Evolutionary conservation across 2,888 invertebrate species (phyloP), one percentile per base, ranked within the genome.

Genomic region (Uropetala carovei): DNA sequence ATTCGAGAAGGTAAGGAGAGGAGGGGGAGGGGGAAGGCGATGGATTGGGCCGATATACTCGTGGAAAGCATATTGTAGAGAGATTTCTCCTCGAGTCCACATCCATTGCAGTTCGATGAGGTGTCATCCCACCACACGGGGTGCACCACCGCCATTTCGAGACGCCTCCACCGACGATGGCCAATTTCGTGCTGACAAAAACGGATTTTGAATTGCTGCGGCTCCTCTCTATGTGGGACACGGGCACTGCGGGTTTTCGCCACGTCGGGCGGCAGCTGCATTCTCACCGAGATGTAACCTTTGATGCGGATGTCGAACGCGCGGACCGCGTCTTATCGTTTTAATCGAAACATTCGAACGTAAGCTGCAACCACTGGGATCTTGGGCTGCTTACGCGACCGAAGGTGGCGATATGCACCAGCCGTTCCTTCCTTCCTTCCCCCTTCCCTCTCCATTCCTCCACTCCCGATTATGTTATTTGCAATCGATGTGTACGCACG

Each of bases 161-260:
- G 68, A 18, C 68, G 64, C 16, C 43, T 43, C 43, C 43, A 43
- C 43, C 64, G 64, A 5, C 64, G 68, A 68, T 68, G 22, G 22
- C n/a, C 68, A 68, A 68, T 68, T 68, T 68, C 68, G 68, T 68
- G 68, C 68, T 68, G 68, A 68, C 68, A 68, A 68, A 68, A 68
- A 68, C n/a, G 68, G 68, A 68, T 68, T 68, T 68, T 11, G 68
- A 22, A 68, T 68, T 22, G 68, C 68, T 68, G 68, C 68, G 68
- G 68, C 68, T 18, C 68, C 68, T 18, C 68, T 18, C 22, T 68
- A 68, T 68, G 22, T 68, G 22, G 68, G 64, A 64, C 64, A 64
- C 64, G 7, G 68, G n/a, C 68, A 68, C 18, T 68, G 68, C 68
- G 68, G 68, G n/a, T 22, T 68, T 68, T 22, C 68, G 68, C 43